phyloP scores from a whole-genome alignment of 2,888 invertebrate genomes.

The Iselma pallidipennis region DNA sequence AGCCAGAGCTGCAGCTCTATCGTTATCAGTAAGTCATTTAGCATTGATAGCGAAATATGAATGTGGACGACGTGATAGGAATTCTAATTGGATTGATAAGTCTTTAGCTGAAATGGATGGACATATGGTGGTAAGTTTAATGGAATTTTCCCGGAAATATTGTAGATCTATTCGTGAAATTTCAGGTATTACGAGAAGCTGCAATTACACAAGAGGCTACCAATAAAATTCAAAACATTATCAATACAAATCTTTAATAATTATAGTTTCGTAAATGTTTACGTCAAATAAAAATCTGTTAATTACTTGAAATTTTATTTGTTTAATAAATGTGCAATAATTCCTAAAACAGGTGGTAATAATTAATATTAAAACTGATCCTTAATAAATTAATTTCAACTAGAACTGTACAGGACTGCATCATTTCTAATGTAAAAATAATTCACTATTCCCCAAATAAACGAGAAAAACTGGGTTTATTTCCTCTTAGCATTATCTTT shows the following conservation, averaged over 20 bases:
- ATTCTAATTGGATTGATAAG: conserved; percentile 64
- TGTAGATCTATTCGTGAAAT: neutral
- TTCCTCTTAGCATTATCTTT: conserved; percentile 66
- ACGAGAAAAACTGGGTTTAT: conserved; percentile 43
- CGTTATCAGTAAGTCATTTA: conserved; percentile 69
- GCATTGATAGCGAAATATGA: conserved; percentile 67
- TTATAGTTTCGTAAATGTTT: no score
- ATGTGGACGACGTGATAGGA: conserved; percentile 58
- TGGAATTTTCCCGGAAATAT: neutral
- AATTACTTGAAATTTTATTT: neutral
- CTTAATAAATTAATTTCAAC: conserved; percentile 25
- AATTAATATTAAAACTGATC: neutral
- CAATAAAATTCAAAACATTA: conserved; percentile 54
- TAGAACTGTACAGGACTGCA: conserved; percentile 23
- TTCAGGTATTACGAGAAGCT: conserved; percentile 58
- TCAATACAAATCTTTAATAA: conserved; percentile 12
- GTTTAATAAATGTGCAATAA: neutral
- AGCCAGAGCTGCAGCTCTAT: conserved; percentile 68
- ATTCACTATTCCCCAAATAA: conserved; percentile 17
- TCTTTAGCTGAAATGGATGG: conserved; percentile 68
- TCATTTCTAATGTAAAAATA: conserved; percentile 24
- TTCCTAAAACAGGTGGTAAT: conserved; percentile 2
- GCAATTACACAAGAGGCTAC: conserved; percentile 58
- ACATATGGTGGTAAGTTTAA: conserved; percentile 60
- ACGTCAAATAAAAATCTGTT: no score